Evolutionary conservation across 2,888 invertebrate genomes (phyloP).

Genomic region (Latrodectus elegans): DNA sequence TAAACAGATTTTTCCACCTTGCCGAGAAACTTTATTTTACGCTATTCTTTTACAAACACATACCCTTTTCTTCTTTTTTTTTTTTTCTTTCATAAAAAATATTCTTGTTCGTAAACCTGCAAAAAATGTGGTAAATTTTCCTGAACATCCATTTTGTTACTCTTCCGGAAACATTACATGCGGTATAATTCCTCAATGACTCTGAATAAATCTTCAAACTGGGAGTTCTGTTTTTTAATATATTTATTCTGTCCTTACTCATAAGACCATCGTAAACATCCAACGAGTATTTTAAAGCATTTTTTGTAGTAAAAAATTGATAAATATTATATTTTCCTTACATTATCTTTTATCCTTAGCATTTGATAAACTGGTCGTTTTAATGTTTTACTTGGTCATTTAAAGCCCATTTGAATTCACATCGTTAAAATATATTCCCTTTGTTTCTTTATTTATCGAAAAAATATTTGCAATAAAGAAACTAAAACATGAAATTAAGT

Average conservation of each 20-base stretch:
- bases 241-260: neutral
- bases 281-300: no score
- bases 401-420: no score
- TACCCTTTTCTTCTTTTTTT: slow-evolving; percentile 3
- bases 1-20: slow-evolving; percentile 54
- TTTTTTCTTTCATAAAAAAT: slow-evolving; percentile 10
- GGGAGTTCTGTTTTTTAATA: neutral
- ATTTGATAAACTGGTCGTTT: no score
- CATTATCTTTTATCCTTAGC: no score
- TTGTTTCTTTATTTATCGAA: no score
- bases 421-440: no score
- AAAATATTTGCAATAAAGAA: no score
- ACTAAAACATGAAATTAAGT: no score
- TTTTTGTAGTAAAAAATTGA: no score
- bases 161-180: slow-evolving; percentile 23
- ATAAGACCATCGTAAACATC: no score
- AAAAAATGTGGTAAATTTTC: slow-evolving; percentile 27
- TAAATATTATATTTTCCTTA: no score
- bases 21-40: slow-evolving; percentile 36
- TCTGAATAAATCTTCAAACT: slow-evolving; percentile 12
- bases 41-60: slow-evolving; percentile 22
- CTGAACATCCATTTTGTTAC: slow-evolving; percentile 37
- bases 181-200: slow-evolving; percentile 17
- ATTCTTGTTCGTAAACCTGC: slow-evolving; percentile 14
- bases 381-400: no score